phyloP scores from a whole-genome alignment of 2,888 invertebrate species.

The Rhyacophila evoluta region DNA sequence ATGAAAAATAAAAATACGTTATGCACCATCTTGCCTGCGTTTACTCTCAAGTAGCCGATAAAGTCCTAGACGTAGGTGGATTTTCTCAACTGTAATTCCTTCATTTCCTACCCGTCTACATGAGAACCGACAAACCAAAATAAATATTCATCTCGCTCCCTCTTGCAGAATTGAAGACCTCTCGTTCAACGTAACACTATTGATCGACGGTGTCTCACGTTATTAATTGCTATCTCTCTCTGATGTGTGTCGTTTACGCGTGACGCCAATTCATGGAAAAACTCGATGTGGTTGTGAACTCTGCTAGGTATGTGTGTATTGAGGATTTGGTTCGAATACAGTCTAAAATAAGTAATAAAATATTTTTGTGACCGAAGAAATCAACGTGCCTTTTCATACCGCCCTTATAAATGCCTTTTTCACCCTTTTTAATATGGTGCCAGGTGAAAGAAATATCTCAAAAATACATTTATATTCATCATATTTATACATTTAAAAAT shows the following conservation, averaged over 20 bases:
- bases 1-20: neutral
- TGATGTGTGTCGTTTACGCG: constrained; percentile 4
- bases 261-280: constrained; percentile 22
- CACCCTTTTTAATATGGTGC: neutral
- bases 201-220: neutral
- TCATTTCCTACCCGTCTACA: neutral
- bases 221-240: neutral
- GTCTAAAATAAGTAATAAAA: constrained; percentile 22
- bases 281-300: constrained; percentile 3
- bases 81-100: neutral
- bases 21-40: neutral
- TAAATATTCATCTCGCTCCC: neutral
- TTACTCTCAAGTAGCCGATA: neutral
- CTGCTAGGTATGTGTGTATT: neutral
- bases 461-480: neutral
- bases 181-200: constrained; percentile 5
- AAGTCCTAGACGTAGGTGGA: constrained; percentile 11
- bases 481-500: too few species aligned
- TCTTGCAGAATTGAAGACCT: neutral
- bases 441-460: neutral
- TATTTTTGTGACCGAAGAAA: neutral
- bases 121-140: constrained; percentile 1
- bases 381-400: neutral
- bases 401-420: neutral
- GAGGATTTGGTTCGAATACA: constrained; percentile 1